A percentile compares a stretch with the other conserved stretches of the same genome.
Evolutionary conservation across 2,113 vertebrate genomes (phyloP).

Genomic region (Nycticorax nycticorax): DNA sequence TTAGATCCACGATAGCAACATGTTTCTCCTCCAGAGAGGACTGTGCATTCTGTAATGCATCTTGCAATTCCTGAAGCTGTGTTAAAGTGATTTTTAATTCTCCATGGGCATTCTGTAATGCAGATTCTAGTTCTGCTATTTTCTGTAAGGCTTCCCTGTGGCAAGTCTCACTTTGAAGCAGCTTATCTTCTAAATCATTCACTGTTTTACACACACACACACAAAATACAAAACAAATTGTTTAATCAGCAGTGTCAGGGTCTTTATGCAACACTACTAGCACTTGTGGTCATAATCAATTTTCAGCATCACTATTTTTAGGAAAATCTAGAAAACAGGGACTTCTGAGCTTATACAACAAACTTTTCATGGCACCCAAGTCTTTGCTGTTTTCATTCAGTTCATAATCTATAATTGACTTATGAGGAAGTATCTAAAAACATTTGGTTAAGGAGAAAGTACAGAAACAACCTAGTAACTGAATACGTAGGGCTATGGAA

Average conservation of each 20-base stretch:
- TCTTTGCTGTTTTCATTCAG: neutral
- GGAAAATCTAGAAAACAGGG: neutral
- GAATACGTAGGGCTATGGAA: neutral
- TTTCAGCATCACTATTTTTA: neutral
- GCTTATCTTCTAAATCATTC: conserved; percentile 86
- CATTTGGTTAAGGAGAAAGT: neutral
- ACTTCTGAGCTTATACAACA: neutral
- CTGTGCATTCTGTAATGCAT: conserved; percentile 83
- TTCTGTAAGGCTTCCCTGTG: conserved; percentile 84
- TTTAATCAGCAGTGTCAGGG: neutral
- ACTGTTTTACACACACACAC: conserved; percentile 66
- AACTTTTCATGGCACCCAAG: neutral
- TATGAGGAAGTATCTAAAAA: neutral
- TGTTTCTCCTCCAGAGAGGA: conserved; percentile 87
- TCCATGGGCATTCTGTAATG: conserved; percentile 84
- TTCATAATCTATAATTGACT: neutral
- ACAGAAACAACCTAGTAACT: neutral
- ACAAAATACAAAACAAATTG: neutral
- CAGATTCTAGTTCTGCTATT: conserved; percentile 82
- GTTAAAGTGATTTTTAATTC: conserved; percentile 83
- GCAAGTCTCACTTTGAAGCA: conserved; percentile 81
- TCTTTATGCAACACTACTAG: neutral
- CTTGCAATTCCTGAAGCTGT: conserved; percentile 86
- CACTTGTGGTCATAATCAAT: neutral
- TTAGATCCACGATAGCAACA: conserved; percentile 81